phyloP scores from a whole-genome alignment of 2,797 vertebrate species.

The Psittacula derbiana region DNA sequence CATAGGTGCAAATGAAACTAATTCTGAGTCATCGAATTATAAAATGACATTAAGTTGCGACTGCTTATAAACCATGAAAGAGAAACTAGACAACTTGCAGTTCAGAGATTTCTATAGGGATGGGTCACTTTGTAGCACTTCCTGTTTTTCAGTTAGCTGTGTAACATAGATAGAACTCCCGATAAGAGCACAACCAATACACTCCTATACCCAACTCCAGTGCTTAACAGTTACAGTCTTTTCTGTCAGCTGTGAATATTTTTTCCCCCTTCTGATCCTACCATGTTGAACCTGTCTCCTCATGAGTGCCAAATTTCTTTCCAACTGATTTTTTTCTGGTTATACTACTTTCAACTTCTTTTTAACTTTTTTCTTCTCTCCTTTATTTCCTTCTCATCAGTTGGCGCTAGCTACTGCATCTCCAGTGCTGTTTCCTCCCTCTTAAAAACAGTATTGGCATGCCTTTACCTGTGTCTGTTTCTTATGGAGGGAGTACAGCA shows the following conservation, averaged over 20 bases:
- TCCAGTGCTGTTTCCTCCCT: not conserved
- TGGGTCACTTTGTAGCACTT: not conserved
- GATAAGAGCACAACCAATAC: not conserved
- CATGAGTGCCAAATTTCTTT: not conserved
- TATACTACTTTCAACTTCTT: not conserved
- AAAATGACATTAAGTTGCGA: not conserved
- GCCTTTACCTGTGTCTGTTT: not conserved
- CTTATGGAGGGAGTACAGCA: not conserved
- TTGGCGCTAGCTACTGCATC: not conserved
- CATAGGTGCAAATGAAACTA: not conserved
- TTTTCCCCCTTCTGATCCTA: not conserved
- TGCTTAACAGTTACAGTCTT: not conserved
- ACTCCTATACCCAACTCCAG: not conserved
- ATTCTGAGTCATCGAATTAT: not conserved
- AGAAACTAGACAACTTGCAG: not conserved
- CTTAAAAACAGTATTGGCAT: not conserved
- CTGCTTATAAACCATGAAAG: not conserved
- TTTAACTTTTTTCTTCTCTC: not conserved
- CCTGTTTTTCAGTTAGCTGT: not conserved
- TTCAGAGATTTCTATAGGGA: not conserved
- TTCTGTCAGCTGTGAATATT: not conserved
- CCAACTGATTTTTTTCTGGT: not conserved
- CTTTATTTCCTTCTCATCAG: not conserved
- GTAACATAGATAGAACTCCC: not conserved
- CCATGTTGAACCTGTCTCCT: accelerated